Conservation (phyloP, 2,888 invertebrate genomes). For the Tribolium freemani region DNA sequence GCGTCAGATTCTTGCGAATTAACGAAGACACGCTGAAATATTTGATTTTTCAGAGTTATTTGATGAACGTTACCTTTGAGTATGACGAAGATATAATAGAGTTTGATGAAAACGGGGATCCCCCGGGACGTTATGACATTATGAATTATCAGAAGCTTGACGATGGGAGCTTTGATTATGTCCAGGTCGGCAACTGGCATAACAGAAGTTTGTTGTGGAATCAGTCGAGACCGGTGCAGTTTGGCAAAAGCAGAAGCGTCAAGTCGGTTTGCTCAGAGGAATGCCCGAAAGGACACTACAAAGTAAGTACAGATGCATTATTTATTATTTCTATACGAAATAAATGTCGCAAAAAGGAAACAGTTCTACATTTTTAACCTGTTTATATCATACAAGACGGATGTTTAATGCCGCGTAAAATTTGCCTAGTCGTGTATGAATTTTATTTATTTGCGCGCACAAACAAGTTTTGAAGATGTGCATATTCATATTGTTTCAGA, state of each 20-base stretch:
- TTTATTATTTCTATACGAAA: too few relatives aligned
- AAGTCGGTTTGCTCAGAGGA: conserved; percentile 79
- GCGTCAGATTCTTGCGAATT: conserved; percentile 34
- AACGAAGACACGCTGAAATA: conserved; percentile 27
- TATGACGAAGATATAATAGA: conserved; percentile 77
- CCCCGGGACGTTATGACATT: conserved; percentile 85
- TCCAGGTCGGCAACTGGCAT: conserved; percentile 77
- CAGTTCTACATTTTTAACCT: not conserved
- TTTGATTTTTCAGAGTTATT: conserved; percentile 71
- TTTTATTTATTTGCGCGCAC: not conserved
- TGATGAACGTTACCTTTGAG: conserved; percentile 79
- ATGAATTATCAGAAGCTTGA: conserved; percentile 77
- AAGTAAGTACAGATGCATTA: conserved; percentile 67
- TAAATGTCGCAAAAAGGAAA: too few relatives aligned
- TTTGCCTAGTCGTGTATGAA: not conserved
- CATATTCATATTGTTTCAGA: not conserved
- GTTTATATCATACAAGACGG: too few relatives aligned
- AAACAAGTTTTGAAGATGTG: too few relatives aligned
- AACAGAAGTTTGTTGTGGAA: conserved; percentile 72
- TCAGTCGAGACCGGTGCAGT: conserved; percentile 64
- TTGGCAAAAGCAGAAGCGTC: conserved; percentile 64
- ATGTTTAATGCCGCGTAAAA: too few relatives aligned
- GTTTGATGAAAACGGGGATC: conserved; percentile 83
- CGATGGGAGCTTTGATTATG: conserved; percentile 75
- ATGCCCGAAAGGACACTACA: conserved; percentile 74